phyloP scores from a whole-genome alignment of 2,113 vertebrate species.

The Zeus faber region DNA sequence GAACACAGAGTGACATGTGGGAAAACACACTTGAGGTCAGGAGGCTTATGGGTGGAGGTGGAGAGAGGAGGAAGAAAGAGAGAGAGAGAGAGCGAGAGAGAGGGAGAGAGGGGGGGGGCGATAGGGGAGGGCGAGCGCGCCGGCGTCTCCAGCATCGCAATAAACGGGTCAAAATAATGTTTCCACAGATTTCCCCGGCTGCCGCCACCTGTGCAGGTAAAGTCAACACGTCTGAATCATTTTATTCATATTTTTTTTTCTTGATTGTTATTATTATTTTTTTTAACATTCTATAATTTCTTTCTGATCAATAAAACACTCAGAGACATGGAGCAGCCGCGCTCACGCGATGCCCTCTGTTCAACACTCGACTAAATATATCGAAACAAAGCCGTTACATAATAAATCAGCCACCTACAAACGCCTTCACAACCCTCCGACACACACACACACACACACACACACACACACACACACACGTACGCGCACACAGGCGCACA shows the following conservation, averaged over 20 bases:
- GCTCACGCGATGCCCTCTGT: too few species aligned
- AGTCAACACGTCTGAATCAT: too few species aligned
- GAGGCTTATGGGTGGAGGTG: conserved; percentile 52
- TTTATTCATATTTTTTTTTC: too few species aligned
- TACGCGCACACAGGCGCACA: conserved; percentile 10
- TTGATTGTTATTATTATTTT: too few species aligned
- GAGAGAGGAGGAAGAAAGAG: conserved; percentile 42
- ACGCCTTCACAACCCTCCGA: conserved; percentile 35
- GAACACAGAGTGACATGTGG: too few species aligned
- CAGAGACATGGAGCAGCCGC: neutral
- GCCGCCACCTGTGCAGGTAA: too few species aligned
- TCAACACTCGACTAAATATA: conserved; percentile 12
- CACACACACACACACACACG: conserved; percentile 16
- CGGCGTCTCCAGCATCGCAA: conserved; percentile 1
- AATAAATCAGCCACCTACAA: conserved; percentile 48
- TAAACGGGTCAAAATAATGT: conserved; percentile 22
- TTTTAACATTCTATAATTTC: too few species aligned
- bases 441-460: conserved; percentile 13
- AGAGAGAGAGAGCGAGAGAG: neutral
- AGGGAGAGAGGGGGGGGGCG: conserved; percentile 32
- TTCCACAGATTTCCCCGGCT: conserved; percentile 28
- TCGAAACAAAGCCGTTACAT: conserved; percentile 38
- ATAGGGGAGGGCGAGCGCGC: too few species aligned
- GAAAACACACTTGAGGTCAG: too few species aligned
- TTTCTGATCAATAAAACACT: neutral